Percentiles rank a stretch among this genome's conserved stretches.
Conservation (phyloP, 2,113 vertebrate genomes). For the Corvus cornix region DNA sequence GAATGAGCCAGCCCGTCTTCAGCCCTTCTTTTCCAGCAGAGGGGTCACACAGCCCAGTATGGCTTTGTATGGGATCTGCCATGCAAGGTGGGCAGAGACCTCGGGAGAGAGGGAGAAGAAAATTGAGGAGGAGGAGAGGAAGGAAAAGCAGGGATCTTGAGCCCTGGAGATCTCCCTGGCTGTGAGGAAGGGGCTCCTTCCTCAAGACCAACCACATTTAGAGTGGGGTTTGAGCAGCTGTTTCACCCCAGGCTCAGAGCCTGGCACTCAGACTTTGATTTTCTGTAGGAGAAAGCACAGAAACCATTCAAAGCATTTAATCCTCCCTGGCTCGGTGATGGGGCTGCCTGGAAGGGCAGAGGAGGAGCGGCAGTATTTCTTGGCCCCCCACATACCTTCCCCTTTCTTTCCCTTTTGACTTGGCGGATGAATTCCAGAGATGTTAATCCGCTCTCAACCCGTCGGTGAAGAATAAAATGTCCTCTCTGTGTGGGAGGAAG, state of each 20-base stretch:
- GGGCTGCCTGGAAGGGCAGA: conserved; percentile 5
- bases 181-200: not conserved
- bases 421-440: conserved; percentile 50
- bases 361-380: not conserved
- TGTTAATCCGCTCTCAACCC: conserved; percentile 57
- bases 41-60: not conserved
- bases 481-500: conserved; percentile 47
- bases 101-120: not conserved
- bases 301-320: not conserved
- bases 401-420: conserved; percentile 51
- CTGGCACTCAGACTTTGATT: not conserved
- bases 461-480: conserved; percentile 24
- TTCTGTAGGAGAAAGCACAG: not conserved
- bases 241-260: not conserved
- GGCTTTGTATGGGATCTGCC: not conserved
- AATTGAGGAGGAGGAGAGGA: not conserved
- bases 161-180: not conserved
- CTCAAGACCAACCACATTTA: not conserved
- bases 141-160: not conserved
- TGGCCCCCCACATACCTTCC: conserved; percentile 31
- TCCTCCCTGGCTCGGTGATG: fast-evolving
- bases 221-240: not conserved
- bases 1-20: not conserved
- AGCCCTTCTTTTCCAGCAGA: not conserved
- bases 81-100: not conserved